Evolutionary conservation across 2,888 invertebrate genomes (phyloP), one percentile per base, ranked within the genome.

Genomic region (Torymus tubicola): DNA sequence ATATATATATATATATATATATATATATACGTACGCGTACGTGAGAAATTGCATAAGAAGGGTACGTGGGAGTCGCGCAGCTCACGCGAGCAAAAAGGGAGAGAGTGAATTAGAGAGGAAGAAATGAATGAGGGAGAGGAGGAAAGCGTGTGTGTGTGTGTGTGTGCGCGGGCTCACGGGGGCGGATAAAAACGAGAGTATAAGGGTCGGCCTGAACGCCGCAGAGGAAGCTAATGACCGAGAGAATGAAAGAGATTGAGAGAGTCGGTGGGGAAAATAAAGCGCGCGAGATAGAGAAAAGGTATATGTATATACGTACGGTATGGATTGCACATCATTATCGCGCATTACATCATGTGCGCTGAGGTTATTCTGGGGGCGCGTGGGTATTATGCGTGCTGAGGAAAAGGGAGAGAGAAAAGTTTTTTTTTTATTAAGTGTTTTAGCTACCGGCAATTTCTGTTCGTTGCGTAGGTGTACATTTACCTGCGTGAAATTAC

Each of bases 51-150:
- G 75, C 75, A 75, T 78, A 78, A 78, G 74, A 70, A 60, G 64
- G 16, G 52, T 42, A 42, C 8, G 42, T 42, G 42, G 42, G 42
- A 42, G 42, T 42, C 42, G 42, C 42, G 42, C 42, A 8, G 42
- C 42, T 5, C 42, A 8, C 42, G 42, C 42, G 42, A 42, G 42
- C 42, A 42, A 42, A 42, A 57, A 42, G 21, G 31, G 55, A 63
- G 64, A 50, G 57, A 64, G 77, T 81, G 69, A 77, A 81, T 81
- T 81, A 81, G 77, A 77, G 77, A 76, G 72, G 72, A 81, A 81
- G 69, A 77, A 81, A 77, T 77, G 73, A 77, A 81, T 77, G 72
- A 57, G 77, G 42, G 68, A 77, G 58, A 5, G 79, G 16, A n/a
- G 63, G 42, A 69, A 73, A 50, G 42, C 14, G 69, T 58, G 74